A percentile compares a stretch with the other conserved stretches of the same genome.
These are phyloP conservation scores for Peromyscus aztecus DNA, from an alignment of 2,797 vertebrate species.

Conservation along the genomic window DNA sequence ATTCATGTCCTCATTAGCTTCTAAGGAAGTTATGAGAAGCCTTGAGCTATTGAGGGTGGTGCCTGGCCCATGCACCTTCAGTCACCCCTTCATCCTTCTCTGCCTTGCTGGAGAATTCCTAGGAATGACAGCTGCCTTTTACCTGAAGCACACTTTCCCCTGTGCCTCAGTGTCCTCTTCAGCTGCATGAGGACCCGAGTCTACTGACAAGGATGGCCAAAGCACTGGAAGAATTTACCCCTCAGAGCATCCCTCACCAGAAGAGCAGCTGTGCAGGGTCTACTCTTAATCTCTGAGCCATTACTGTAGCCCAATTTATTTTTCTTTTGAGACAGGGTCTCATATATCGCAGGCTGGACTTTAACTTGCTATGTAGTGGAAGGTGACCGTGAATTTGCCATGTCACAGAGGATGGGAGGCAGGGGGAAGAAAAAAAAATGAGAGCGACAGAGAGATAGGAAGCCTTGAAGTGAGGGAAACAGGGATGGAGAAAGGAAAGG, in stretches of 20 bases:
- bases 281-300: background rate
- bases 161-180: background rate
- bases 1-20: background rate
- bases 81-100: background rate
- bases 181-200: background rate
- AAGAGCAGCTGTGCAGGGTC: too few species aligned
- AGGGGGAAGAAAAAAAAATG: fast-evolving
- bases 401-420: background rate
- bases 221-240: background rate
- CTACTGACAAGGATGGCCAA: background rate
- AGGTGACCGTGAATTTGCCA: background rate
- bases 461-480: background rate
- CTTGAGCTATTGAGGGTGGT: background rate
- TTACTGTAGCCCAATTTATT: background rate
- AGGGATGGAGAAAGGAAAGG: background rate
- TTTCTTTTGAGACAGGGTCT: background rate
- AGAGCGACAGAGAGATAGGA: background rate
- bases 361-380: background rate
- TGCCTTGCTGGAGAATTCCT: background rate
- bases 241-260: background rate
- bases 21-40: background rate
- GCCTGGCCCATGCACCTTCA: too few species aligned
- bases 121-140: background rate
- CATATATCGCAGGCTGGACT: too few species aligned
- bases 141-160: background rate